These are phyloP conservation scores for Liolophura sinensis DNA, from an alignment of 1,140 invertebrate genomes.

Conservation along the genomic window DNA sequence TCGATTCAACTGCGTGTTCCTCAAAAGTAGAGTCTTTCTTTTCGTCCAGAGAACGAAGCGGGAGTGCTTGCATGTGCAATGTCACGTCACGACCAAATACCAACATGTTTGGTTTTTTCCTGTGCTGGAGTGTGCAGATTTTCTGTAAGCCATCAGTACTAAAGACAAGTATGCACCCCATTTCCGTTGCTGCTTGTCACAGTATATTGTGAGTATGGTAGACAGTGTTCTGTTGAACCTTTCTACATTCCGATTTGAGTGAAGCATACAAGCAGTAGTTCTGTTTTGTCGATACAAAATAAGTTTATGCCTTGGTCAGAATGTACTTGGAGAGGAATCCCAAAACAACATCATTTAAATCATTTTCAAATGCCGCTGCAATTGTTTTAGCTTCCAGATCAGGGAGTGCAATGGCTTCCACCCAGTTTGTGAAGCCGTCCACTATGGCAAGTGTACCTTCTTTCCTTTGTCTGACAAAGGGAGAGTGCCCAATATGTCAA, in stretches of 20 bases:
- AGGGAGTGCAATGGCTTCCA: slow-evolving; percentile 28
- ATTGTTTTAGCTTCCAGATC: slow-evolving; percentile 33
- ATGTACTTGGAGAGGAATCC: slow-evolving; percentile 16
- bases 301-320: slow-evolving; percentile 26
- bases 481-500: slow-evolving; percentile 49
- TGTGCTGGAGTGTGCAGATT: too few relatives aligned
- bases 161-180: too few relatives aligned
- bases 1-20: too few relatives aligned
- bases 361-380: slow-evolving; percentile 27
- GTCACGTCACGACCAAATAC: too few relatives aligned
- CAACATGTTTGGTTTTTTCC: too few relatives aligned
- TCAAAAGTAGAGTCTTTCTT: too few relatives aligned
- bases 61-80: too few relatives aligned
- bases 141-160: too few relatives aligned
- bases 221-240: slow-evolving; percentile 39
- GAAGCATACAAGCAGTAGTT: slow-evolving; percentile 45
- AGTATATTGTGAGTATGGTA: too few relatives aligned
- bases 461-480: slow-evolving; percentile 29
- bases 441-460: slow-evolving; percentile 32
- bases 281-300: too few relatives aligned
- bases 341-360: slow-evolving; percentile 24
- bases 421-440: slow-evolving; percentile 48
- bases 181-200: too few relatives aligned
- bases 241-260: slow-evolving; percentile 54
- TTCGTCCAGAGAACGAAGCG: too few relatives aligned